Conservation (phyloP, 2,113 vertebrate species). For the Crotalus helleri region DNA sequence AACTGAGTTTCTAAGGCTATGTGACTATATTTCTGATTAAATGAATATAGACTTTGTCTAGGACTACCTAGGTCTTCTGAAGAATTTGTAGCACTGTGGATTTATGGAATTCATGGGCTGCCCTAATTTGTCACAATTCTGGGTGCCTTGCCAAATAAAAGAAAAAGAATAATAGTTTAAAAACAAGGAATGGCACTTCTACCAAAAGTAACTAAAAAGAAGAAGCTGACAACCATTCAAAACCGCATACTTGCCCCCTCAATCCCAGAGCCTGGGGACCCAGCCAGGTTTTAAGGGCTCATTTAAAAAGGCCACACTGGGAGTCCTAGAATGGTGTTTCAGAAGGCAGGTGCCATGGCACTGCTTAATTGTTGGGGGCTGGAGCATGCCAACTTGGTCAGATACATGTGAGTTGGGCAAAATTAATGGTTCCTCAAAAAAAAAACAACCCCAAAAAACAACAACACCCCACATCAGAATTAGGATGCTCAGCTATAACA, state of each 20-base stretch:
- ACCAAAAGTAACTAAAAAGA: background rate
- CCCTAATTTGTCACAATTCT: background rate
- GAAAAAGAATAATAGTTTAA: background rate
- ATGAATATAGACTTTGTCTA: background rate
- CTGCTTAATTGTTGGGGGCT: background rate
- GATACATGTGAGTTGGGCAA: background rate
- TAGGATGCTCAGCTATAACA: background rate
- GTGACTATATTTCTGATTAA: background rate
- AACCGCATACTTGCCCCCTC: background rate
- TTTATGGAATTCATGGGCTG: background rate
- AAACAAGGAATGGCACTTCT: background rate
- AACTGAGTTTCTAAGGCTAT: background rate
- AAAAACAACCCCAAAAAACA: too few relatives aligned
- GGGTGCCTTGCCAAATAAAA: background rate
- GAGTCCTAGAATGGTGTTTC: background rate
- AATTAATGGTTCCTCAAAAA: background rate
- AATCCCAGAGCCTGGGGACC: background rate
- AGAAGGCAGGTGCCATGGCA: background rate
- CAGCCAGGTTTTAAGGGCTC: background rate
- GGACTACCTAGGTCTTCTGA: background rate
- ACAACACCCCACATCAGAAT: background rate
- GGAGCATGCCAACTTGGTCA: background rate
- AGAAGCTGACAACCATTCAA: background rate
- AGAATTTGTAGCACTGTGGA: background rate
- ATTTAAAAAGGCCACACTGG: background rate